Evolutionary conservation across 2,797 vertebrate species (phyloP).

Genomic region (Paramormyrops hopkinsi): DNA sequence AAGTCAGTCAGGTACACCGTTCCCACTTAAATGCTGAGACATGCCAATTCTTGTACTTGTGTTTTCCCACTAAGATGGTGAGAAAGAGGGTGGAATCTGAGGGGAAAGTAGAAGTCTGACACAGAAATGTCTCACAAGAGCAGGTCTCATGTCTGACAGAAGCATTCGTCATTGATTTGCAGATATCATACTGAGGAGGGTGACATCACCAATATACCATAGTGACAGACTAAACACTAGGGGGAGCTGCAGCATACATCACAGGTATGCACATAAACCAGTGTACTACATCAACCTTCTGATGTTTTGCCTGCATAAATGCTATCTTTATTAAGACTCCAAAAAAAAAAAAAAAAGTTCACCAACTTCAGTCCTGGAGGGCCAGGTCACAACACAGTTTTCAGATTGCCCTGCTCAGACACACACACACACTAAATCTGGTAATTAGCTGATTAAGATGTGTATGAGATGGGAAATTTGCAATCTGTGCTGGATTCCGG

Average conservation of each 20-base stretch:
- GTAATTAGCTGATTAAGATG: background rate
- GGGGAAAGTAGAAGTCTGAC: background rate
- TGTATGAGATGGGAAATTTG: background rate
- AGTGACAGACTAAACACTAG: background rate
- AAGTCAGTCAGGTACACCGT: background rate
- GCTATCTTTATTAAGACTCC: background rate
- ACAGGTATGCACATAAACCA: background rate
- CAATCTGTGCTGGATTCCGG: background rate
- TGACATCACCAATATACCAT: background rate
- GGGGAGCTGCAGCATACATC: background rate
- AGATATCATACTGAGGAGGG: background rate
- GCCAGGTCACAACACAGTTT: background rate
- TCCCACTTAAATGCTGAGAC: background rate
- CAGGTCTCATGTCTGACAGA: background rate
- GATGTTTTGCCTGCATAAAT: background rate
- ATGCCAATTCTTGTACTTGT: constrained; percentile 9
- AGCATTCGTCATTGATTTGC: background rate
- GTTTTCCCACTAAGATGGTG: background rate
- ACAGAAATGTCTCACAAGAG: constrained; percentile 1
- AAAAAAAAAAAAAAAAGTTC: background rate
- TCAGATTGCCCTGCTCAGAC: background rate
- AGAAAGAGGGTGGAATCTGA: background rate
- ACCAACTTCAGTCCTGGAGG: background rate
- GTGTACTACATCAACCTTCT: background rate
- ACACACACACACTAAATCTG: background rate